These are phyloP conservation scores for Eurytoma californica DNA, from an alignment of 2,888 invertebrate species.

Conservation along the genomic window DNA sequence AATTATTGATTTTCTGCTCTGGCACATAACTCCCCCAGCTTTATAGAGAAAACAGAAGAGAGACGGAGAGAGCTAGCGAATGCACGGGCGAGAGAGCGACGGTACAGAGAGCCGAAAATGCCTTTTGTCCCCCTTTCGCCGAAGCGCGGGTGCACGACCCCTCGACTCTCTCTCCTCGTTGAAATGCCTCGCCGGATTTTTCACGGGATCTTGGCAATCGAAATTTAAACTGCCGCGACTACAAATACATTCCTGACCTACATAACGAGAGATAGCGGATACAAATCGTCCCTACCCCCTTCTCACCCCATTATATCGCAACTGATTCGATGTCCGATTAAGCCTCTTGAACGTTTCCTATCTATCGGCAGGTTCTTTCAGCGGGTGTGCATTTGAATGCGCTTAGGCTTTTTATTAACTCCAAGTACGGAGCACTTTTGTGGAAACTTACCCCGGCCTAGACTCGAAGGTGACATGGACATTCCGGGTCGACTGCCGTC, in stretches of 20 bases:
- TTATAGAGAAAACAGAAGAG: slow-evolving; percentile 64
- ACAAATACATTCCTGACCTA: slow-evolving; percentile 38
- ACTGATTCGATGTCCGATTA: neutral
- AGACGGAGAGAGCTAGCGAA: slow-evolving; percentile 65
- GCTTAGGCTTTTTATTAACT: no score
- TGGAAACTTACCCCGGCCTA: slow-evolving; percentile 83
- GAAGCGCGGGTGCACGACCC: slow-evolving; percentile 63
- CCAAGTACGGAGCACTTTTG: neutral
- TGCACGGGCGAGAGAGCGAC: slow-evolving; percentile 65
- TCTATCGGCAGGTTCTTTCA: neutral
- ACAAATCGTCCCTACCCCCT: neutral
- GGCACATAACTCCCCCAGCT: slow-evolving; percentile 73
- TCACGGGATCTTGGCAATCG: slow-evolving; percentile 45
- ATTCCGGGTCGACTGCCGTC: slow-evolving; percentile 71
- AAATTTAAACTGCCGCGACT: slow-evolving; percentile 28
- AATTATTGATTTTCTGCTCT: slow-evolving; percentile 75
- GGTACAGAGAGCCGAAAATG: slow-evolving; percentile 64
- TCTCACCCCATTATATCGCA: neutral
- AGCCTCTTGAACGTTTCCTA: neutral
- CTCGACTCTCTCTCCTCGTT: slow-evolving; percentile 60
- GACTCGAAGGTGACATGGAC: slow-evolving; percentile 84
- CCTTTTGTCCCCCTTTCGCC: slow-evolving; percentile 69
- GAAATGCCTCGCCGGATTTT: slow-evolving; percentile 64
- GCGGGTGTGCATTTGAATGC: no score
- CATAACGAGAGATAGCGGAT: slow-evolving; percentile 7